A percentile compares a stretch with the other conserved stretches of the same genome.
Evolutionary conservation across 2,797 vertebrate genomes (phyloP).

Genomic region (Chrysocyon brachyurus): DNA sequence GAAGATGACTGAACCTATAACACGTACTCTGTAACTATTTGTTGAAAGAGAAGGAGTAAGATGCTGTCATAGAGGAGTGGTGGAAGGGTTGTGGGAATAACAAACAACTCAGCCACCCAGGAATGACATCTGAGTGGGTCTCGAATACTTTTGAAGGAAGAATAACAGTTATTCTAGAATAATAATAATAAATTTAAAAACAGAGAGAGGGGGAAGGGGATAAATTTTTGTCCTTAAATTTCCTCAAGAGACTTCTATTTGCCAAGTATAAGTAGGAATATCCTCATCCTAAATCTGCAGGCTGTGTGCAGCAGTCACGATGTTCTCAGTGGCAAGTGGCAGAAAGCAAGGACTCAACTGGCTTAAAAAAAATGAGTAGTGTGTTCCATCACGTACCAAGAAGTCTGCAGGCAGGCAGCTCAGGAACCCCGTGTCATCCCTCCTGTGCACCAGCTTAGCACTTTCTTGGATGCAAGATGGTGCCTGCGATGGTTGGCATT

Average conservation of each 20-base stretch:
- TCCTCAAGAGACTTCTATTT: constrained; percentile 33
- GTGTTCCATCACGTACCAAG: not conserved
- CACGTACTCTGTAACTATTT: not conserved
- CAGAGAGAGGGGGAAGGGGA: not conserved
- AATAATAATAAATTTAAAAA: not conserved
- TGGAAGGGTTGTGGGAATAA: not conserved
- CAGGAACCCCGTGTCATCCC: not conserved
- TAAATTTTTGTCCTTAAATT: constrained; percentile 21
- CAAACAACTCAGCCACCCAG: not conserved
- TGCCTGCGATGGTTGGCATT: not conserved
- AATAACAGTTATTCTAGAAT: not conserved
- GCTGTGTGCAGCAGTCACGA: not conserved
- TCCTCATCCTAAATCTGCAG: not conserved
- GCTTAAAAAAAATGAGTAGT: not conserved
- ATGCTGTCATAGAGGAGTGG: not conserved
- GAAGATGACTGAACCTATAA: not conserved
- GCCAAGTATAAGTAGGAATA: not conserved
- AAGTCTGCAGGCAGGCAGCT: not conserved
- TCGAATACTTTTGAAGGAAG: constrained; percentile 24
- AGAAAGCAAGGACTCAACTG: not conserved
- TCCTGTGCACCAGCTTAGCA: not conserved
- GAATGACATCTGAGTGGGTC: not conserved
- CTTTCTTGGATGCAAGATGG: not conserved
- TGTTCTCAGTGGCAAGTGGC: not conserved
- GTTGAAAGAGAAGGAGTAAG: not conserved